Percentiles rank a stretch among this genome's conserved stretches.
Evolutionary conservation across 1,140 invertebrate genomes (phyloP).

Genomic region (Drosophila lini): DNA sequence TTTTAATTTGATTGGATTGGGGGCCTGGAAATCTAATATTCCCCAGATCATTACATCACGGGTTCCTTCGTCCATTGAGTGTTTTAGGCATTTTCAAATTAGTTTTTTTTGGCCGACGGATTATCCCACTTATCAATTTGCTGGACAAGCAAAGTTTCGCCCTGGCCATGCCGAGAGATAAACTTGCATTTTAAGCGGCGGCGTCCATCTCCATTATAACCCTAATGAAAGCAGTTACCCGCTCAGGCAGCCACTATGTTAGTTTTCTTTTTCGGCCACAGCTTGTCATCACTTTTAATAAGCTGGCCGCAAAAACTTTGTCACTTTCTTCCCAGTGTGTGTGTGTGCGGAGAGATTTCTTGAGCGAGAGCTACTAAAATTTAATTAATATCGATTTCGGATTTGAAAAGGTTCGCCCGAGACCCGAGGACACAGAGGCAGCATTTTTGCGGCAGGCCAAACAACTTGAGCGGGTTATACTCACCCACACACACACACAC

Average conservation of each 20-base stretch:
- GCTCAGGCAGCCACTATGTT: neutral
- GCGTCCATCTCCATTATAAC: conserved; percentile 56
- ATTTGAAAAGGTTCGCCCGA: conserved; percentile 71
- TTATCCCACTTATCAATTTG: conserved; percentile 56
- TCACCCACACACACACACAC: neutral
- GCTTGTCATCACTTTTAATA: conserved; percentile 81
- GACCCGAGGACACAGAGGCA: conserved; percentile 18
- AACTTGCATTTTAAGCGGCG: conserved; percentile 57
- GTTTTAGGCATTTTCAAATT: conserved; percentile 48
- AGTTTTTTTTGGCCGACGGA: conserved; percentile 25
- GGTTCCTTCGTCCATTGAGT: neutral
- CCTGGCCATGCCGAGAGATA: conserved; percentile 34
- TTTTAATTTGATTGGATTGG: conserved; percentile 52
- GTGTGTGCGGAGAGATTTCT: conserved; percentile 38
- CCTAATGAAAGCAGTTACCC: conserved; percentile 49
- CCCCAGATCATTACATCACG: conserved; percentile 41
- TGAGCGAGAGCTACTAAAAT: conserved; percentile 74
- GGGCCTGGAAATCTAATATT: conserved; percentile 28
- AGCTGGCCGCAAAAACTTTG: conserved; percentile 76
- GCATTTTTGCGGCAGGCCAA: conserved; percentile 56
- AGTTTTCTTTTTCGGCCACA: conserved; percentile 43
- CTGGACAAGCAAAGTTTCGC: conserved; percentile 47
- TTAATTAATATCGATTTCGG: conserved; percentile 82
- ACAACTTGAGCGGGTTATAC: conserved; percentile 69
- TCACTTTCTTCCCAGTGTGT: conserved; percentile 40